Conservation (phyloP, 2,113 vertebrate species). For the Acanthisitta chloris region DNA sequence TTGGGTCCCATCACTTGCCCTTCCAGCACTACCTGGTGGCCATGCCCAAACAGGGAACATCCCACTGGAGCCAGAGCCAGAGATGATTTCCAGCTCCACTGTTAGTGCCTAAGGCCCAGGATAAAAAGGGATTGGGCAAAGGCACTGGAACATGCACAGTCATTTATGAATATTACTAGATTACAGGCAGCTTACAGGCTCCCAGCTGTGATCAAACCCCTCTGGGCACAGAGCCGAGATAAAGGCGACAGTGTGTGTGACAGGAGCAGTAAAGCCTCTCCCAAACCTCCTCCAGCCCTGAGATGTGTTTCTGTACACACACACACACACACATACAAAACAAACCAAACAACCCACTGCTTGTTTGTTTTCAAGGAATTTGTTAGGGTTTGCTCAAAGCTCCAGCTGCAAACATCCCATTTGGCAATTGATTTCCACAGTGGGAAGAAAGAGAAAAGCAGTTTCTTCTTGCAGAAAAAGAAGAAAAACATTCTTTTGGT, state of each 20-base stretch:
- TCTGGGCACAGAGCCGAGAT: fast-evolving
- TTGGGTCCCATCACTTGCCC: background rate
- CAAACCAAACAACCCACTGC: background rate
- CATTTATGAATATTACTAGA: background rate
- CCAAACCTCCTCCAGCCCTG: background rate
- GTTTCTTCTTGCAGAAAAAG: background rate
- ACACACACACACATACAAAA: fast-evolving
- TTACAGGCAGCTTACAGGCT: background rate
- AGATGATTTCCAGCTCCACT: background rate
- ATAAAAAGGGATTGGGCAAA: background rate
- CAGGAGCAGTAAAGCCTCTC: background rate
- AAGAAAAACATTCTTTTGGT: background rate
- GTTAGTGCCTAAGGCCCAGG: background rate
- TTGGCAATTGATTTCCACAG: background rate
- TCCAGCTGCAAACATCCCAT: background rate
- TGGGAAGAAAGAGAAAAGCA: background rate
- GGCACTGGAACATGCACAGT: background rate
- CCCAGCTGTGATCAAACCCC: background rate
- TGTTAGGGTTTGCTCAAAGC: background rate
- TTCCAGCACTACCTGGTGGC: too few species aligned
- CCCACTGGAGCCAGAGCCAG: background rate
- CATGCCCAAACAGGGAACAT: background rate
- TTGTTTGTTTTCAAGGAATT: background rate
- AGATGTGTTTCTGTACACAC: background rate
- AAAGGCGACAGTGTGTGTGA: background rate